phyloP scores from a whole-genome alignment of 2,113 vertebrate species.

The Hippolais icterina region DNA sequence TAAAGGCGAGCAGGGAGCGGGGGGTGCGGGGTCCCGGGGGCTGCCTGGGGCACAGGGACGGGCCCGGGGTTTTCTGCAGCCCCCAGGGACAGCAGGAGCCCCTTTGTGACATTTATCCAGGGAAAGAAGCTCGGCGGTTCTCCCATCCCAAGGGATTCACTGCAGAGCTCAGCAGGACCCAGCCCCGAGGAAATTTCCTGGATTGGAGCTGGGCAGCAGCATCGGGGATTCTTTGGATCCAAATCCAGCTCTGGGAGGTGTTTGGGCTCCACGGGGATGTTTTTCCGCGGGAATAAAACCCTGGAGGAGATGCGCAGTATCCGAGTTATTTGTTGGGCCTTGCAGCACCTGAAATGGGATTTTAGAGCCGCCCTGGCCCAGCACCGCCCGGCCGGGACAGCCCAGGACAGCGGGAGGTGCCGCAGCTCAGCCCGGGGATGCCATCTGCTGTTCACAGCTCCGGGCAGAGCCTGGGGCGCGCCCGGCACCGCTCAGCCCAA shows the following conservation, averaged over 20 bases:
- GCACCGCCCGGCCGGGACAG: rapidly evolving
- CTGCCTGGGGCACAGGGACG: not conserved
- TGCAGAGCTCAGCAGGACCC: not conserved
- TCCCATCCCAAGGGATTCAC: not conserved
- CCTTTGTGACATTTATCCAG: not conserved
- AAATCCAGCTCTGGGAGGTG: not conserved
- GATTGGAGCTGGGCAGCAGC: not conserved
- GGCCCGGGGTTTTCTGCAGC: not conserved
- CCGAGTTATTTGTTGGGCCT: not conserved
- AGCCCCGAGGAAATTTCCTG: rapidly evolving
- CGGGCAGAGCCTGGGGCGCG: not conserved
- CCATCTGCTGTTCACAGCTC: constrained; percentile 33
- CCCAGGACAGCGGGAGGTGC: not conserved
- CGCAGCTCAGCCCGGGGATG: constrained; percentile 1
- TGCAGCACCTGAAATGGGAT: not conserved
- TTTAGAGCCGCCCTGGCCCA: rapidly evolving
- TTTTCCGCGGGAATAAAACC: rapidly evolving
- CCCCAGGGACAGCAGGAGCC: not conserved
- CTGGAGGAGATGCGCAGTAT: not conserved
- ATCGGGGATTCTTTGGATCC: rapidly evolving
- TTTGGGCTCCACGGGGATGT: not conserved
- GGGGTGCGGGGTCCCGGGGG: not conserved
- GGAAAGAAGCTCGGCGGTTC: not conserved
- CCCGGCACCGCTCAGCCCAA: not conserved
- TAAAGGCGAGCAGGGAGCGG: not conserved